These are phyloP conservation scores for Spodoptera frugiperda DNA, from an alignment of 1,140 invertebrate genomes.

Conservation along the genomic window DNA sequence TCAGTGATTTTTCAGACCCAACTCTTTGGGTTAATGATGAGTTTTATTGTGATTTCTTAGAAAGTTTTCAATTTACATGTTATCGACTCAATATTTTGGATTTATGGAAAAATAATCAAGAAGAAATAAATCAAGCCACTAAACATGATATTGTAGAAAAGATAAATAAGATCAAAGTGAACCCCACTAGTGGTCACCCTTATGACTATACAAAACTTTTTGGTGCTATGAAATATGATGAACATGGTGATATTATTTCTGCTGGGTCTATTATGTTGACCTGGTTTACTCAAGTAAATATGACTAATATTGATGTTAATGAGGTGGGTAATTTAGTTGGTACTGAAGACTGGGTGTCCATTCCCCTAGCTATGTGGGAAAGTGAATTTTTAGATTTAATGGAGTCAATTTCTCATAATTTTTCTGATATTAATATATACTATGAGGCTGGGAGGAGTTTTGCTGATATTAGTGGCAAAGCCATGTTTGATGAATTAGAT, in stretches of 20 bases:
- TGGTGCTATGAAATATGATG: conserved; percentile 87
- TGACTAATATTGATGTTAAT: conserved; percentile 88
- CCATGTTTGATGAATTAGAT: conserved; percentile 91
- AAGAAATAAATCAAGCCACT: conserved; percentile 86
- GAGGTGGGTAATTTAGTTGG: conserved; percentile 90
- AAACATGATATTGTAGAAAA: conserved; percentile 88
- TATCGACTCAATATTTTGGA: conserved; percentile 89
- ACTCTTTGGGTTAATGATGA: conserved; percentile 84
- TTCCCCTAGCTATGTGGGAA: conserved; percentile 89
- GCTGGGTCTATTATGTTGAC: conserved; percentile 88
- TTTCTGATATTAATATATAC: conserved; percentile 82
- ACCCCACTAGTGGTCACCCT: conserved; percentile 88
- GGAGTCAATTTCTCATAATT: conserved; percentile 71
- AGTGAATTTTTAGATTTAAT: conserved; percentile 86
- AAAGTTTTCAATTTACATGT: conserved; percentile 87
- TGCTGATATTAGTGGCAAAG: conserved; percentile 89
- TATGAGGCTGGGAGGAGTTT: conserved; percentile 91
- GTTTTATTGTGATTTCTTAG: conserved; percentile 87
- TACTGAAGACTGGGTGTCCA: conserved; percentile 91
- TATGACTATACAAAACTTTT: conserved; percentile 89
- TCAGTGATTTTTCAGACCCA: conserved; percentile 82
- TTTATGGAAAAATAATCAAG: conserved; percentile 89
- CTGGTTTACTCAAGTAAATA: conserved; percentile 90
- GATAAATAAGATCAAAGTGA: conserved; percentile 87
- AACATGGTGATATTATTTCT: conserved; percentile 87